Evolutionary conservation across 2,888 invertebrate genomes (phyloP).

Genomic region (Artemia sinica): DNA sequence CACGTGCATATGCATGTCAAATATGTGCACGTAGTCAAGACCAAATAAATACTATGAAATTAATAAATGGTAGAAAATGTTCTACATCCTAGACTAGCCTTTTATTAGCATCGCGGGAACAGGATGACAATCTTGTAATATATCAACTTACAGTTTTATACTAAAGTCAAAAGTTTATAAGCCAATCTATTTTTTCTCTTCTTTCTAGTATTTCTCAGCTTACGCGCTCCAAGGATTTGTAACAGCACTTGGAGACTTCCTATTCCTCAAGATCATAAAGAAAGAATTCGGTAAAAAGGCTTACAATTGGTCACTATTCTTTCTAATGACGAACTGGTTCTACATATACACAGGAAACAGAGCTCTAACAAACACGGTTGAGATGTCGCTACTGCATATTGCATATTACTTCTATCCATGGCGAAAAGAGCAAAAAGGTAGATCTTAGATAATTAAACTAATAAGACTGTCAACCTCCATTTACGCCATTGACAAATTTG

Average conservation of each 20-base stretch:
- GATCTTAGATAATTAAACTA: neutral
- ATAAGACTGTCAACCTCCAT: too few relatives aligned
- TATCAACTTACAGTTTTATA: too few relatives aligned
- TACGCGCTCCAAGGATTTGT: neutral
- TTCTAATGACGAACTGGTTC: neutral
- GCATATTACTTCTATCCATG: conserved; percentile 13
- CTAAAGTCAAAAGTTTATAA: too few relatives aligned
- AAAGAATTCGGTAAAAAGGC: neutral
- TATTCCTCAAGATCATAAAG: neutral
- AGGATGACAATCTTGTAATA: too few relatives aligned
- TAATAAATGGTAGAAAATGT: too few relatives aligned
- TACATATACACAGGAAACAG: conserved; percentile 3
- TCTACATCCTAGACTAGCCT: too few relatives aligned
- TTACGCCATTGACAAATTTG: too few relatives aligned
- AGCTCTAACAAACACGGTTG: conserved; percentile 5
- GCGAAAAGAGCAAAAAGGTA: neutral
- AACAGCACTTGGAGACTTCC: neutral
- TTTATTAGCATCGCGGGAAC: too few relatives aligned
- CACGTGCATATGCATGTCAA: too few relatives aligned
- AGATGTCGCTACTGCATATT: neutral
- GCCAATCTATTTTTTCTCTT: neutral
- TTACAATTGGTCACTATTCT: conserved; percentile 2
- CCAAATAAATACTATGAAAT: too few relatives aligned
- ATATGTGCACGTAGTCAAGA: too few relatives aligned
- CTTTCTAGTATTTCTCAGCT: conserved; percentile 1